phyloP scores from a whole-genome alignment of 2,888 invertebrate genomes.

The Noctua janthina region DNA sequence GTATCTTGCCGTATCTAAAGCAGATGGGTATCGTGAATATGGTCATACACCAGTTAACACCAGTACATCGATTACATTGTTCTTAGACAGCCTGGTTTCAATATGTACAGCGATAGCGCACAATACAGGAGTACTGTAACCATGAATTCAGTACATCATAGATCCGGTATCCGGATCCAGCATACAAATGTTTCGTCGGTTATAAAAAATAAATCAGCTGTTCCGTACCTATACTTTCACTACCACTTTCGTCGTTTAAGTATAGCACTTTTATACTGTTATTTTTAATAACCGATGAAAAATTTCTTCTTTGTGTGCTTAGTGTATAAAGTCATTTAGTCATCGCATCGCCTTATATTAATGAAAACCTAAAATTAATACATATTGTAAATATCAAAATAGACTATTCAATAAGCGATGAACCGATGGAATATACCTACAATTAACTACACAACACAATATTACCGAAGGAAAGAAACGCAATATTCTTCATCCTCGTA shows the following conservation, averaged over 20 bases:
- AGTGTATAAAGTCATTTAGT: not conserved
- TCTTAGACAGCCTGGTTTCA: not conserved
- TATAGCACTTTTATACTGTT: not conserved
- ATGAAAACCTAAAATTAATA: not conserved
- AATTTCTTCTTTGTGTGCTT: not conserved
- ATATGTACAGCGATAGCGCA: not conserved
- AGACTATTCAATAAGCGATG: not conserved
- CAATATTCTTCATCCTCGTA: slow-evolving; percentile 4
- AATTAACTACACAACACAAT: not conserved
- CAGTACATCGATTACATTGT: not conserved
- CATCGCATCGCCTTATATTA: not conserved
- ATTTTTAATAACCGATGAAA: not conserved
- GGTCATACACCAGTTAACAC: not conserved
- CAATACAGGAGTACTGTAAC: not conserved
- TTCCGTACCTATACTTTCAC: not conserved
- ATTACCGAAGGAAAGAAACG: not conserved
- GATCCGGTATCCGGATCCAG: not conserved
- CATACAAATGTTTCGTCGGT: too few species aligned
- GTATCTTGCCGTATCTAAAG: not conserved
- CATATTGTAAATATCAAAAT: not conserved
- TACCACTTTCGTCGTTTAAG: too few species aligned
- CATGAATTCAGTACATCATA: not conserved
- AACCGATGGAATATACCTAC: not conserved
- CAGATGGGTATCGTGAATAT: not conserved
- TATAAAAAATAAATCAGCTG: not conserved